phyloP scores from a whole-genome alignment of 2,888 invertebrate genomes.

The Pheosia gnoma region DNA sequence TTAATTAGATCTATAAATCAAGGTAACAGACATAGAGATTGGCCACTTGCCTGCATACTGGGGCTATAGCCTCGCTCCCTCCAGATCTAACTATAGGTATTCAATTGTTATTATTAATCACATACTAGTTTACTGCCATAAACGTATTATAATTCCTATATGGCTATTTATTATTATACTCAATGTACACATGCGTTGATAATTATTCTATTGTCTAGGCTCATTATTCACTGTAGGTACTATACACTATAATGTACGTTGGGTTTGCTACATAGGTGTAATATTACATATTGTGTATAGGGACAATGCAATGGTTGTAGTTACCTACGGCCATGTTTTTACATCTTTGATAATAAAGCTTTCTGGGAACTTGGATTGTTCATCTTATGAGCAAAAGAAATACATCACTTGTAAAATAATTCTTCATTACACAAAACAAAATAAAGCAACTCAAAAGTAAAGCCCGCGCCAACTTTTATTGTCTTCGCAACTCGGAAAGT shows the following conservation, averaged over 20 bases:
- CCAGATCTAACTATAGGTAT: constrained; percentile 7
- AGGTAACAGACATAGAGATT: constrained; percentile 53
- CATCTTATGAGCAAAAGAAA: constrained; percentile 21
- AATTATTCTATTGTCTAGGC: too few relatives aligned
- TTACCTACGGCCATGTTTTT: too few relatives aligned
- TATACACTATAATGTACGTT: too few relatives aligned
- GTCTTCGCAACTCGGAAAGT: constrained; percentile 79
- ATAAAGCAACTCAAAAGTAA: constrained; percentile 68
- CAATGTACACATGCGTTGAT: too few relatives aligned
- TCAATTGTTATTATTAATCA: constrained; percentile 4
- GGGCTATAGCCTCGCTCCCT: constrained; percentile 30
- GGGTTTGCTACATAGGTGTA: too few relatives aligned
- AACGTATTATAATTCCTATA: neutral
- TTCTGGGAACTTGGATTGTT: neutral
- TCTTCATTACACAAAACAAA: constrained; percentile 69
- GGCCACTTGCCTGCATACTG: constrained; percentile 52
- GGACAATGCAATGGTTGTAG: too few relatives aligned
- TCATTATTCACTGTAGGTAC: too few relatives aligned
- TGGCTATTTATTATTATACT: neutral
- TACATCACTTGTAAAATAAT: constrained; percentile 60
- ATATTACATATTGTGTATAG: too few relatives aligned
- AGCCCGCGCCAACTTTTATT: constrained; percentile 73
- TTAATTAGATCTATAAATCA: constrained; percentile 76
- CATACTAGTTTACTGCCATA: neutral
- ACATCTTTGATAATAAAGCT: neutral